Evolutionary conservation across 2,113 vertebrate species (phyloP), one percentile per base, ranked within the genome.

Genomic region (Clupea harengus): DNA sequence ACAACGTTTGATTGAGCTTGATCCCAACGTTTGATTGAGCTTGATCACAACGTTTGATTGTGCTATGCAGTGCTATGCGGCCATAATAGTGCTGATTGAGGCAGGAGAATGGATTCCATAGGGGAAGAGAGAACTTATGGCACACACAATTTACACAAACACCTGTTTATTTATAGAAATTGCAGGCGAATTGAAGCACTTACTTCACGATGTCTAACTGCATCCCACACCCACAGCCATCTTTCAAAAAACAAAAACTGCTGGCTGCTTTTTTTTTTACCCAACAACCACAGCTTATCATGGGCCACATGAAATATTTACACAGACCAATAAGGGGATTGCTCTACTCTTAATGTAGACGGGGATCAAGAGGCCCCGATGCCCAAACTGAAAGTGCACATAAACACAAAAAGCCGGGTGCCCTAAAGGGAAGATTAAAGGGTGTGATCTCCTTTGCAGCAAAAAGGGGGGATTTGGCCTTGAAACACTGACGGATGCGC

Each of bases 381-480:
- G 83, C 80, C 72, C 72, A 81, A 39, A 81, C 11, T 20, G 8
- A 85, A 84, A 83, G 81, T 18, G 54, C 64, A 85, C 86, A 85
- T 78, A 85, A 86, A 83, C 81, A 64, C 80, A 22, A 46, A 67
- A 84, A 82, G 25, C 28, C 46, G 49, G 44, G 84, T 85, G 80
- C 49, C 18, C 81, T 52, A 32, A 83, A 83, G 72, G 49, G 64
- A 81, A 22, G 81, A 54, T 85, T 82, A 88, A 72, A 81, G 60
- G 22, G 82, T 67, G 82, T 83, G 82, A 86, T 72, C 64, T 46
- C 46, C 78, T 82, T 72, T 75, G 72, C 49, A 54, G 83, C 80
- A 72, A 44, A 82, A 54, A 64, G 88, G 80, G 78, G 86, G 44
- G 84, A 85, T 86, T 87, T 85, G 28, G 72, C 32, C 72, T 78